Percentiles rank a stretch among this genome's conserved stretches.
Conservation (phyloP, 2,113 vertebrate genomes). For the Gorsachius goisagi region DNA sequence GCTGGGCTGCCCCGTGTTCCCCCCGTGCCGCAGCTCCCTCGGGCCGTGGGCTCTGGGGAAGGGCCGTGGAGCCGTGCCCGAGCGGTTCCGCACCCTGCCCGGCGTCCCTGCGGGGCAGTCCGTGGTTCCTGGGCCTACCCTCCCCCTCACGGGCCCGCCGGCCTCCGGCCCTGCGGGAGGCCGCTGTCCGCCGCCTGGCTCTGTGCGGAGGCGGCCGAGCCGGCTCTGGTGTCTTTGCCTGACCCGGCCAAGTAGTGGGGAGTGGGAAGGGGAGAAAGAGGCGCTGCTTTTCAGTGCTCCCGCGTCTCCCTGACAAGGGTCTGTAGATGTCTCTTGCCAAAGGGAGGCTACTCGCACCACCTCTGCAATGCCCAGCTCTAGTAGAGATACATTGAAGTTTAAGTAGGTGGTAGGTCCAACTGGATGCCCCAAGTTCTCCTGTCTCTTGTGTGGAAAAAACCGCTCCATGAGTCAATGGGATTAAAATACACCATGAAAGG, state of each 20-base stretch:
- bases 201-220: neutral
- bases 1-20: too few relatives aligned
- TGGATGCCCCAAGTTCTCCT: fast-evolving
- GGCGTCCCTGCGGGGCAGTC: too few relatives aligned
- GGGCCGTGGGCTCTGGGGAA: too few relatives aligned
- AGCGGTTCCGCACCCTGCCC: fast-evolving
- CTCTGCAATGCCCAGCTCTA: fast-evolving
- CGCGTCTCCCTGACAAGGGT: fast-evolving
- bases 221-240: fast-evolving
- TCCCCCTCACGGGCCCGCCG: too few relatives aligned
- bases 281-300: fast-evolving
- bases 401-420: neutral
- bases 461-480: fast-evolving
- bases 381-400: fast-evolving
- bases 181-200: neutral
- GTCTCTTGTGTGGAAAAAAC: fast-evolving
- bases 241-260: fast-evolving
- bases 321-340: fast-evolving
- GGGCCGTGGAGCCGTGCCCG: fast-evolving
- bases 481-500: neutral
- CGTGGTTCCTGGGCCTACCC: too few relatives aligned
- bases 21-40: too few relatives aligned
- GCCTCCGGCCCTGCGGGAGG: too few relatives aligned
- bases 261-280: fast-evolving
- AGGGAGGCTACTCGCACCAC: fast-evolving